phyloP scores from a whole-genome alignment of 2,888 invertebrate species.

The Epinotia demarniana region DNA sequence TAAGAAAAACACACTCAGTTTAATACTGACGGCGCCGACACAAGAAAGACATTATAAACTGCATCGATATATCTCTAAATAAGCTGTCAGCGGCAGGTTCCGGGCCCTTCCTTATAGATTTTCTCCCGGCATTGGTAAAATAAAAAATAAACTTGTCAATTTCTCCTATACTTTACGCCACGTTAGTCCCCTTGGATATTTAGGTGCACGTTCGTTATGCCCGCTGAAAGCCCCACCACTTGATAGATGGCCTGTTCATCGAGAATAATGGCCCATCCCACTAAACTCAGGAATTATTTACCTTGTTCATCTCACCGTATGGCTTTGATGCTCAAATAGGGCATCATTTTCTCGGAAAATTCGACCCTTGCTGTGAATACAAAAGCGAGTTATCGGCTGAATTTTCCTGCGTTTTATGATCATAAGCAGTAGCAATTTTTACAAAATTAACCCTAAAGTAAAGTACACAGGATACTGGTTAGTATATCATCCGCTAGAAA shows the following conservation, averaged over 20 bases:
- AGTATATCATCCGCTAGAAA: not conserved
- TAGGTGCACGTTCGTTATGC: conserved; percentile 66
- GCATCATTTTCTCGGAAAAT: conserved; percentile 41
- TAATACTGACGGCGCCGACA: not conserved
- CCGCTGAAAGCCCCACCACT: conserved; percentile 63
- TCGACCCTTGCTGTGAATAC: conserved; percentile 37
- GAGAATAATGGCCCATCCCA: conserved; percentile 73
- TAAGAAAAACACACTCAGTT: not conserved
- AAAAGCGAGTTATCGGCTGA: conserved; percentile 29
- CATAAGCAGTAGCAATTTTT: not conserved
- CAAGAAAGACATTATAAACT: not conserved
- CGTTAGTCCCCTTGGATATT: conserved; percentile 50
- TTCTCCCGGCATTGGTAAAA: not conserved
- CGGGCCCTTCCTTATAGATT: not conserved
- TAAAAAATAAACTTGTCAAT: conserved; percentile 40
- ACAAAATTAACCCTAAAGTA: not conserved
- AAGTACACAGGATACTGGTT: conserved; percentile 6
- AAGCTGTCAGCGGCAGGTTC: conserved; percentile 11
- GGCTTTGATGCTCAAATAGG: conserved; percentile 47
- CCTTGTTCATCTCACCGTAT: conserved; percentile 56
- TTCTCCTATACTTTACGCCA: conserved; percentile 49
- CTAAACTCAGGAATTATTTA: conserved; percentile 63
- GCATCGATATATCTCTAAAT: conserved; percentile 5
- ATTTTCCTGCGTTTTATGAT: conserved; percentile 26
- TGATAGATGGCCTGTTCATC: conserved; percentile 74